Conservation (phyloP, 2,113 vertebrate genomes). For the Syngnathus typhle region DNA sequence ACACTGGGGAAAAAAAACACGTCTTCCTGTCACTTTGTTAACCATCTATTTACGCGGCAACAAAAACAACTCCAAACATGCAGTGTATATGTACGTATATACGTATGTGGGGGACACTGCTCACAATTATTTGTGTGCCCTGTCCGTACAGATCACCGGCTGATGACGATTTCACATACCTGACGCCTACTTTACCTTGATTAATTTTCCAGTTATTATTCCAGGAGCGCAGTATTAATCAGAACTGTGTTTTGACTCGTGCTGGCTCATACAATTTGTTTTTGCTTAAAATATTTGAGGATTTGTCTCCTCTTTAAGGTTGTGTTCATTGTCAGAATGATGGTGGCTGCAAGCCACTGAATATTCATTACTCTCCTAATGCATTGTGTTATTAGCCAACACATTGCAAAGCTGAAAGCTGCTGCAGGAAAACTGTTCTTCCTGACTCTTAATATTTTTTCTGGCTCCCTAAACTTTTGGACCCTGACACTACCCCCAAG, state of each 20-base stretch:
- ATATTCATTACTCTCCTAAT: conserved; percentile 7
- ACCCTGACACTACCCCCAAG: neutral
- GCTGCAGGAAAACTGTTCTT: conserved; percentile 1
- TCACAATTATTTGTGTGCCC: too few species aligned
- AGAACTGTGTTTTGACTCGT: too few species aligned
- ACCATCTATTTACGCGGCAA: conserved; percentile 36
- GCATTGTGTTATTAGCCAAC: conserved; percentile 2
- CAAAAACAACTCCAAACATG: conserved; percentile 32
- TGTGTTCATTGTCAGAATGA: conserved; percentile 17
- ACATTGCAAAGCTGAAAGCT: conserved; percentile 6
- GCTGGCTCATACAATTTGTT: too few species aligned
- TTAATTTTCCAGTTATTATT: too few species aligned
- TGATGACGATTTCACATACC: too few species aligned
- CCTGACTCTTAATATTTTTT: neutral
- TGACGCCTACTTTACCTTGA: too few species aligned
- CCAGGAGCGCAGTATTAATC: too few species aligned
- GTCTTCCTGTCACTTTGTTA: conserved; percentile 41
- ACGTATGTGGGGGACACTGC: neutral
- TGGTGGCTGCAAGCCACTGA: neutral
- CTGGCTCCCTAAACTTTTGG: neutral
- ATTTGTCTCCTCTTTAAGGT: conserved; percentile 9
- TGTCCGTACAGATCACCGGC: too few species aligned
- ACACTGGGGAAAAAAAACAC: conserved; percentile 30
- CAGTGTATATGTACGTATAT: neutral
- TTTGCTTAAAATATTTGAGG: too few species aligned